phyloP scores from a whole-genome alignment of 2,888 invertebrate species.

The Drosophila paramelanica region DNA sequence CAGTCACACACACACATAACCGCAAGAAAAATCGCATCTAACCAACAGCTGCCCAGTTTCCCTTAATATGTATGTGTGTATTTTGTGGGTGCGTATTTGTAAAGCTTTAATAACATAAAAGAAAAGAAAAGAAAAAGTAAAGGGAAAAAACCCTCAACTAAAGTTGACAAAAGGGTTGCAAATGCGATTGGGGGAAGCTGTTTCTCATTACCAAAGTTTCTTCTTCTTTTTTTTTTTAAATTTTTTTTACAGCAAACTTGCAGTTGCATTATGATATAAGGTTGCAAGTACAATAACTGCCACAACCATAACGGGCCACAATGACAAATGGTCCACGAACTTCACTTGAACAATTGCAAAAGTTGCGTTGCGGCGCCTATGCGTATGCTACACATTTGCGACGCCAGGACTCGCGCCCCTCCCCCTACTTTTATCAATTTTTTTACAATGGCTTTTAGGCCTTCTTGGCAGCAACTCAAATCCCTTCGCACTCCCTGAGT shows the following conservation, averaged over 20 bases:
- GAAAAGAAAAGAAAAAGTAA: slow-evolving; percentile 16
- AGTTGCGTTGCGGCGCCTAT: slow-evolving; percentile 54
- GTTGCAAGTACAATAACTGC: slow-evolving; percentile 34
- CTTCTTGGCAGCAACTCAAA: slow-evolving; percentile 54
- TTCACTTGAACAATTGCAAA: slow-evolving; percentile 48
- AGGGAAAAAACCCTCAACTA: slow-evolving; percentile 13
- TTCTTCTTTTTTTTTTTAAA: slow-evolving; percentile 1
- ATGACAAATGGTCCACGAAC: slow-evolving; percentile 51
- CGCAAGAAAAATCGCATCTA: slow-evolving; percentile 10
- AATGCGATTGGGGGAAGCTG: slow-evolving; percentile 20
- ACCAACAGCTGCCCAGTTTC: slow-evolving; percentile 2
- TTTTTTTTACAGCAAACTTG: slow-evolving; percentile 15
- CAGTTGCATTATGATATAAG: slow-evolving; percentile 57
- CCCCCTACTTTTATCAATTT: not conserved
- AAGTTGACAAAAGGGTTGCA: slow-evolving; percentile 51
- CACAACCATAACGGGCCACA: slow-evolving; percentile 17
- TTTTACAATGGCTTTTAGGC: slow-evolving; percentile 33
- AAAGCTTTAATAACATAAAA: slow-evolving; percentile 33
- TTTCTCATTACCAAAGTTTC: slow-evolving; percentile 52
- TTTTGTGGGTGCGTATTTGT: slow-evolving; percentile 25
- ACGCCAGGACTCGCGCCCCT: not conserved
- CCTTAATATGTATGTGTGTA: slow-evolving; percentile 1
- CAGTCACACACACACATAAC: not conserved
- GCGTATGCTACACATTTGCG: slow-evolving; percentile 56
- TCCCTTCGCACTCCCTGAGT: slow-evolving; percentile 13